Evolutionary conservation across 2,113 vertebrate genomes (phyloP), one percentile per base, ranked within the genome.

Genomic region (Oreamnos americanus): DNA sequence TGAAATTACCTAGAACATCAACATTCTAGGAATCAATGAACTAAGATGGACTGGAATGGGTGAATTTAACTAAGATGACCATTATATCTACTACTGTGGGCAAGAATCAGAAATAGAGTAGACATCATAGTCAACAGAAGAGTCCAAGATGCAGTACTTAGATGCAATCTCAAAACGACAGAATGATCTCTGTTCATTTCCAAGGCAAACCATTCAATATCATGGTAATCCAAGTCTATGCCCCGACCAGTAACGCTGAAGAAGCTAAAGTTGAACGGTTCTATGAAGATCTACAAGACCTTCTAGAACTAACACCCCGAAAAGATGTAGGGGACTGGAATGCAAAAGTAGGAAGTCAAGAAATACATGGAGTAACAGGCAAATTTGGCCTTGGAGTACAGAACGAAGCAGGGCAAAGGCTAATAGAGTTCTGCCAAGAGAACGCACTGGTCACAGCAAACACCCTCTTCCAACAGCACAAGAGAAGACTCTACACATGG

Each of bases 251-350:
- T 36, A 67, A 36, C 2, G 17, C 64, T 67, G n/a, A 67, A 67
- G 64, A 67, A 62, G 64, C 33, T 67, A 7, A 36, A n/a, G 64
- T 11, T 67, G 64, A 36, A 67, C 0, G 4, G 26, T 60, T 67
- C 33, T n/a, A n/a, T 19, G 33, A 67, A 67, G 16, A n/a, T n/a
- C 64, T 67, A 67, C 64, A 67, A 67, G 64, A 67, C 64, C 64
- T 67, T 67, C 33, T 67, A 67, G 64, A 67, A 67, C 16, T n/a
- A n/a, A n/a, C 7, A n/a, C 33, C 8, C 33, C 0, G 0, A 67
- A 67, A 67, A 67, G 16, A n/a, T 67, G 33, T 19, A n/a, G 64
- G 64, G 33, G 33, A n/a, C 64, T 67, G 16, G 64, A 67, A 67
- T 67, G 64, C 16, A 67, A 67, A 67, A 67, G 33, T n/a, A 64